A percentile compares a stretch with the other conserved stretches of the same genome.
phyloP scores from a whole-genome alignment of 2,113 vertebrate genomes.

The Zosterops lateralis region DNA sequence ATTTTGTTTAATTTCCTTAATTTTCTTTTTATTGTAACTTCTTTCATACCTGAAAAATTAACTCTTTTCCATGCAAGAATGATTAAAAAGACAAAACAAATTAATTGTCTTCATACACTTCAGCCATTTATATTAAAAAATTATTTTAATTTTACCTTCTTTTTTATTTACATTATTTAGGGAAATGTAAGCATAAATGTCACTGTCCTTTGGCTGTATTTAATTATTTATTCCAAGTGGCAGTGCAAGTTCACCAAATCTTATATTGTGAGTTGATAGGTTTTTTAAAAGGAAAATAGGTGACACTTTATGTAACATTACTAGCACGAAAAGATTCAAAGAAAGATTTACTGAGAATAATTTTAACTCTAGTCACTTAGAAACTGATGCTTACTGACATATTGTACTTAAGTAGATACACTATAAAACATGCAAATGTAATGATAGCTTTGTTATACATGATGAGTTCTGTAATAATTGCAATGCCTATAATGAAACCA shows the following conservation, averaged over 20 bases:
- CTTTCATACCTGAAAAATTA: slow-evolving; percentile 21
- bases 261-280: slow-evolving; percentile 23
- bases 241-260: slow-evolving; percentile 45
- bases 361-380: slow-evolving; percentile 66
- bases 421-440: slow-evolving; percentile 54
- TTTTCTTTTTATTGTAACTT: slow-evolving; percentile 22
- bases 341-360: slow-evolving; percentile 56
- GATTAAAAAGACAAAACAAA: slow-evolving; percentile 34
- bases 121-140: slow-evolving; percentile 36
- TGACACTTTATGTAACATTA: slow-evolving; percentile 37
- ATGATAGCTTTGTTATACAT: slow-evolving; percentile 27
- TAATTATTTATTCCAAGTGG: slow-evolving; percentile 66
- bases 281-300: slow-evolving; percentile 41
- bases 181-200: slow-evolving; percentile 55
- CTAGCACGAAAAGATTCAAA: slow-evolving; percentile 38
- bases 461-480: slow-evolving; percentile 30
- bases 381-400: slow-evolving; percentile 64
- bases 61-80: slow-evolving; percentile 18
- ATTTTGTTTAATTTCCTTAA: slow-evolving; percentile 38
- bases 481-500: slow-evolving; percentile 25
- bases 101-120: not conserved
- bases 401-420: slow-evolving; percentile 35
- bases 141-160: slow-evolving; percentile 32
- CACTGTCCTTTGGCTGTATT: slow-evolving; percentile 19
- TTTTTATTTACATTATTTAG: slow-evolving; percentile 39